These are phyloP conservation scores for Lochmaea crataegi DNA, from an alignment of 2,888 invertebrate species.

Conservation along the genomic window DNA sequence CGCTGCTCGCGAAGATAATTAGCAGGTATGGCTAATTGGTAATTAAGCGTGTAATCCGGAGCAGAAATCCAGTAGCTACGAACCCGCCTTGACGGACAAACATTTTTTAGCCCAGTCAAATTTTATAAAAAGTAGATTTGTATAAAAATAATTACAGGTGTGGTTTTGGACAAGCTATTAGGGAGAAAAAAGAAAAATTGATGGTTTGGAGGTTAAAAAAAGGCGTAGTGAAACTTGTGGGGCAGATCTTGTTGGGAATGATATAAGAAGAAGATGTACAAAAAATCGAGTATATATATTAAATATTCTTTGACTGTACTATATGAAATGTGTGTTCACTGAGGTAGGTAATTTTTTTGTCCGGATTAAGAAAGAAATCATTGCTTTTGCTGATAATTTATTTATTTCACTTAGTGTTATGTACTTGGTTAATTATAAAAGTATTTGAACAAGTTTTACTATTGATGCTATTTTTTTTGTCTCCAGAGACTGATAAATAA, in stretches of 20 bases:
- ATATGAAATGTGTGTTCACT: conserved; percentile 3
- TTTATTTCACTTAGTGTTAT: conserved; percentile 8
- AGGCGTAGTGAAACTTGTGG: too few species aligned
- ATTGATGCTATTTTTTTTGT: too few species aligned
- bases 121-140: background rate
- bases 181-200: too few species aligned
- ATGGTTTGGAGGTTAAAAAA: too few species aligned
- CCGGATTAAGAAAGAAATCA: conserved; percentile 29
- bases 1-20: conserved; percentile 46
- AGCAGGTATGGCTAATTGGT: conserved; percentile 59
- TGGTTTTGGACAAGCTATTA: too few species aligned
- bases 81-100: conserved; percentile 48
- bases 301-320: background rate
- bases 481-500: too few species aligned
- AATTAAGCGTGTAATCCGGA: conserved; percentile 57
- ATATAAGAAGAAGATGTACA: background rate
- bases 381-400: conserved; percentile 21
- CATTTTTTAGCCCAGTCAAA: conserved; percentile 1
- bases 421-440: conserved; percentile 1
- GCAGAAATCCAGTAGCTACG: conserved; percentile 55
- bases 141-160: background rate
- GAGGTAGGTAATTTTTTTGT: conserved; percentile 28
- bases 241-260: too few species aligned
- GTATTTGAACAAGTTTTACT: background rate
- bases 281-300: background rate